Evolutionary conservation across 2,888 invertebrate species (phyloP), one percentile per base, ranked within the genome.

Genomic region (Zygogramma bicolorata): DNA sequence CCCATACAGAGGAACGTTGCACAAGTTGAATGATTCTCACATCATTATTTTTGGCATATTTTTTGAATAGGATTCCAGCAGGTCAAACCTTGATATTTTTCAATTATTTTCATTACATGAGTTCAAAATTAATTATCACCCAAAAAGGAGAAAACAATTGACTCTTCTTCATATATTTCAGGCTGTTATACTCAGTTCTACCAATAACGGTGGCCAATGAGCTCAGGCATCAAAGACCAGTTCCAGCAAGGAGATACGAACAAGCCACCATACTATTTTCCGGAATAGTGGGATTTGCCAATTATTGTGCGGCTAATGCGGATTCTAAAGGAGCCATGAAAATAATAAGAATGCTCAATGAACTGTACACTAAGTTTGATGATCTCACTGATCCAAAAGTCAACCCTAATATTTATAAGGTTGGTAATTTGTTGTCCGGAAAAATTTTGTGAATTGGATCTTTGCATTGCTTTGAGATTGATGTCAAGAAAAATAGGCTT

Each of bases 131-230:
- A n/a, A n/a, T n/a, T n/a, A n/a, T n/a, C n/a, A n/a, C n/a, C n/a
- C n/a, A n/a, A n/a, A n/a, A n/a, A n/a, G n/a, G n/a, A n/a, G 34
- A 34, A 22, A 15, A 18, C 13, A 27, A n/a, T n/a, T n/a, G n/a
- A n/a, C 15, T 62, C 2, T 40, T 13, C n/a, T n/a, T 1, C 20
- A 34, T 40, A 40, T 61, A 46, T 68, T 77, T 3, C 88, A 97
- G 97, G 83, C 91, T 98, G 76, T 90, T 98, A 62, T 98, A 98
- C 87, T 98, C 98, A 0, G 97, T 98, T 29, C 88, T 98, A 73
- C 98, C 98, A 49, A 94, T 96, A 82, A 95, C 95, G 75, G 98
- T 98, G 58, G 98, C 98, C n/a, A 97, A 94, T 78, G 97, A 98
- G 84, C 89, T 98, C 57, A 92, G 98, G 69, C 97, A 98, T 87